Conservation (phyloP, 2,888 invertebrate genomes). For the Hydraecia micacea region DNA sequence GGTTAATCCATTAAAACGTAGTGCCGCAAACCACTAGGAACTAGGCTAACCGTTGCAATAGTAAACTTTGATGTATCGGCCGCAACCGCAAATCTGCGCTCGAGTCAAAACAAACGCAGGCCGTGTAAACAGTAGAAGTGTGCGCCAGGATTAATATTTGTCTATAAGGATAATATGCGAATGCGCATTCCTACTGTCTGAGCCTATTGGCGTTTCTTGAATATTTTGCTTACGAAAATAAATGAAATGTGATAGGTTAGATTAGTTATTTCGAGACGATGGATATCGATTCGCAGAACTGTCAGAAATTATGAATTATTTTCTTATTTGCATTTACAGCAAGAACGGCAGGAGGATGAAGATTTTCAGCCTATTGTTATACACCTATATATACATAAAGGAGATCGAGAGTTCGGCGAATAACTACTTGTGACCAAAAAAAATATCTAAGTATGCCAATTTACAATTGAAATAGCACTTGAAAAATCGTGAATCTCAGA, state of each 20-base stretch:
- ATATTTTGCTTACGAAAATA: constrained; percentile 24
- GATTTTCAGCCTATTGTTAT: no score
- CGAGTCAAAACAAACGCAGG: constrained; percentile 51
- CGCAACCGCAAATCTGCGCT: constrained; percentile 40
- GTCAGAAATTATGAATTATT: constrained; percentile 26
- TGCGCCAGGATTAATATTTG: constrained; percentile 49
- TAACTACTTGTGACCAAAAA: background rate
- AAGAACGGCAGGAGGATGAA: background rate
- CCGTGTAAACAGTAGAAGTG: constrained; percentile 35
- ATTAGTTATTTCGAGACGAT: constrained; percentile 32
- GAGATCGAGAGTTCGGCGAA: background rate
- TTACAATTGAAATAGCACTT: background rate
- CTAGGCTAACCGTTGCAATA: constrained; percentile 56
- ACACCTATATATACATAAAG: background rate
- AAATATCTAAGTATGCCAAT: background rate
- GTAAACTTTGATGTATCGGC: constrained; percentile 56
- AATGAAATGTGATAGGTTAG: constrained; percentile 27
- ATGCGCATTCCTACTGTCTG: constrained; percentile 5
- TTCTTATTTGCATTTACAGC: background rate
- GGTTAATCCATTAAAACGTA: constrained; percentile 52
- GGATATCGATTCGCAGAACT: constrained; percentile 24
- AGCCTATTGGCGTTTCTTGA: constrained; percentile 6
- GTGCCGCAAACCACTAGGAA: constrained; percentile 41
- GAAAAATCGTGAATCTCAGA: background rate
- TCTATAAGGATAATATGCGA: constrained; percentile 36